Percentiles rank a stretch among this genome's conserved stretches.
phyloP scores from a whole-genome alignment of 2,797 vertebrate species.

The Yasuhikotakia modesta region DNA sequence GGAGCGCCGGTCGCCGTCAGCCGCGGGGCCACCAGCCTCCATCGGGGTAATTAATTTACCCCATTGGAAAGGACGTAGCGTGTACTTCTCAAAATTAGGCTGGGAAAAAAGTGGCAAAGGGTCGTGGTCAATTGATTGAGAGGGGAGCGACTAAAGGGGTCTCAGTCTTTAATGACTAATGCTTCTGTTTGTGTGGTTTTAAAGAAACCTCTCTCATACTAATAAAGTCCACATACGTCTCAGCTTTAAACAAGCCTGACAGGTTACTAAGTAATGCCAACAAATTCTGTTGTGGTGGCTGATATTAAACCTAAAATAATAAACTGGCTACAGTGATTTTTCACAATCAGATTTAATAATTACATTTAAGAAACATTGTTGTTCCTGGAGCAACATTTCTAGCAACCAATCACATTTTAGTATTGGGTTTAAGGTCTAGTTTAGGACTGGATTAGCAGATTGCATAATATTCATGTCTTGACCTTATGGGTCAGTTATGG shows the following conservation, averaged over 20 bases:
- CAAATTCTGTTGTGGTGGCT: neutral
- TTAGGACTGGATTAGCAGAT: too few species aligned
- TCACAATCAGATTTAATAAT: too few species aligned
- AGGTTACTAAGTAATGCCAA: constrained; percentile 14
- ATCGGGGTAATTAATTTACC: constrained; percentile 62
- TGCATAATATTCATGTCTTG: too few species aligned
- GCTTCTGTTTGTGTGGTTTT: constrained; percentile 14
- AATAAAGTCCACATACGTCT: constrained; percentile 3
- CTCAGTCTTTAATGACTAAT: constrained; percentile 16
- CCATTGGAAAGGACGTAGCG: constrained; percentile 51
- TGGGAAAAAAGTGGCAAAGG: constrained; percentile 54
- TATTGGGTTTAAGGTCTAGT: too few species aligned
- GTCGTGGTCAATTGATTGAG: constrained; percentile 54
- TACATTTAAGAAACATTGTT: too few species aligned
- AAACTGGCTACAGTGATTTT: neutral
- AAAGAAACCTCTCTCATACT: constrained; percentile 13
- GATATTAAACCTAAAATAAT: neutral
- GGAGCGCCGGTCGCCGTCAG: constrained; percentile 29
- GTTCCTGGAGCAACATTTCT: too few species aligned
- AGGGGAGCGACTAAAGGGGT: neutral
- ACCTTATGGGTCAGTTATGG: too few species aligned
- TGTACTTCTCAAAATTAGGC: constrained; percentile 58
- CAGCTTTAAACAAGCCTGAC: neutral
- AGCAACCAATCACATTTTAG: too few species aligned
- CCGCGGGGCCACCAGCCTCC: constrained; percentile 51